Conservation (phyloP, 2,888 invertebrate genomes). For the Hemistola chrysoprasaria region DNA sequence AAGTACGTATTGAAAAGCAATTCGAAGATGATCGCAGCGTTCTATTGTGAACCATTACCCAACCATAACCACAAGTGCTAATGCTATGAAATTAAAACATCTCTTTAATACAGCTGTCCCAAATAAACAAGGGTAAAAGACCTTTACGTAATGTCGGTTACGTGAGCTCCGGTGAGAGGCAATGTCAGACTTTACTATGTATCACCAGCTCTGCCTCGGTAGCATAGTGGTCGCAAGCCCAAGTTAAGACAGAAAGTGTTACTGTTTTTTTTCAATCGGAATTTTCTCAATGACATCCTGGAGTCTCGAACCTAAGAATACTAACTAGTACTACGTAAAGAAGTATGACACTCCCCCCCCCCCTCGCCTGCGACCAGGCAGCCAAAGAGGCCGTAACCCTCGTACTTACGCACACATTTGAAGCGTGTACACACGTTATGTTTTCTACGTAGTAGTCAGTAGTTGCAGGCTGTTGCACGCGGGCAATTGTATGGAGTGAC, state of each 20-base stretch:
- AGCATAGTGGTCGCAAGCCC: constrained; percentile 17
- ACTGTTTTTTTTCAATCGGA: too few species aligned
- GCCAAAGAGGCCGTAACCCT: too few species aligned
- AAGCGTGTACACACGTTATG: too few species aligned
- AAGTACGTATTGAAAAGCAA: constrained; percentile 55
- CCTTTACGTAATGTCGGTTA: constrained; percentile 75
- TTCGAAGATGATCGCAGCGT: constrained; percentile 44
- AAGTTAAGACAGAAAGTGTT: too few species aligned
- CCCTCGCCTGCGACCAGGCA: too few species aligned
- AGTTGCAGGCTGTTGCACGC: too few species aligned
- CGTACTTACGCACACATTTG: too few species aligned
- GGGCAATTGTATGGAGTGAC: too few species aligned
- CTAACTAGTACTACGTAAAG: too few species aligned
- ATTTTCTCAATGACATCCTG: background rate
- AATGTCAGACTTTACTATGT: constrained; percentile 65
- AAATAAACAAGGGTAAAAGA: constrained; percentile 80
- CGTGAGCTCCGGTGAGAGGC: constrained; percentile 75
- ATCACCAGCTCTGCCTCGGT: constrained; percentile 46
- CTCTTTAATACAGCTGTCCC: constrained; percentile 68
- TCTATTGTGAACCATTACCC: constrained; percentile 49
- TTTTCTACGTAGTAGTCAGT: too few species aligned
- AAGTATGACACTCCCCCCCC: too few species aligned
- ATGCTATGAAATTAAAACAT: constrained; percentile 71
- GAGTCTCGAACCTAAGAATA: too few species aligned
- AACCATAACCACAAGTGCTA: constrained; percentile 59